Evolutionary conservation across 2,888 invertebrate genomes (phyloP).

Genomic region (Entomobrya multifasciata): DNA sequence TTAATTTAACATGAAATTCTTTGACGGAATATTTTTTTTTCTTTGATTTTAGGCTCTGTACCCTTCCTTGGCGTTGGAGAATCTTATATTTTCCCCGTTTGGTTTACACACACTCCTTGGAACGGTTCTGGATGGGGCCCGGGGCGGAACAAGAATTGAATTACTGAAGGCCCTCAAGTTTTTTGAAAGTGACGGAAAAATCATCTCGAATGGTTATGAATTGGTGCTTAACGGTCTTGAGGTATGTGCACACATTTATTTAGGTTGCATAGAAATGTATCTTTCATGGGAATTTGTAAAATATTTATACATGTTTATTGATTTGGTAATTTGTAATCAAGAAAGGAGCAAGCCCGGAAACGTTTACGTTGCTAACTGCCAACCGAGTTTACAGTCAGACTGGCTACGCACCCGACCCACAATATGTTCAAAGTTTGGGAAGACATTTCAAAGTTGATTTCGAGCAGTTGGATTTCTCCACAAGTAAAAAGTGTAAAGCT

Average conservation of each 20-base stretch:
- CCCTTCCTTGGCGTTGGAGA: constrained; percentile 21
- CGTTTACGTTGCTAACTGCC: constrained; percentile 81
- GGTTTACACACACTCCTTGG: constrained; percentile 76
- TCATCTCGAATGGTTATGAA: constrained; percentile 70
- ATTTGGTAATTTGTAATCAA: too few relatives aligned
- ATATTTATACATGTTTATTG: too few relatives aligned
- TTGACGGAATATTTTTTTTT: too few relatives aligned
- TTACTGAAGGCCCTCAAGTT: constrained; percentile 60
- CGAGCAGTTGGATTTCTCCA: constrained; percentile 85
- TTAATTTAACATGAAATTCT: too few relatives aligned
- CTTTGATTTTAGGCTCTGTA: constrained; percentile 39
- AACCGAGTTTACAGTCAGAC: constrained; percentile 87
- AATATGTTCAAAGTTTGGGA: constrained; percentile 84
- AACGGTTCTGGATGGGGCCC: constrained; percentile 75
- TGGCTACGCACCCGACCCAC: constrained; percentile 82
- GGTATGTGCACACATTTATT: too few relatives aligned
- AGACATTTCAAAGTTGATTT: constrained; percentile 86
- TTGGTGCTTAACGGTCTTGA: constrained; percentile 73
- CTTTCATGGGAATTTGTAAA: too few relatives aligned
- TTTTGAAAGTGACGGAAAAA: constrained; percentile 59
- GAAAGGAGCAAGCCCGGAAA: constrained; percentile 37
- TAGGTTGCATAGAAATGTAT: too few relatives aligned
- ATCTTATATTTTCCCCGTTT: constrained; percentile 78
- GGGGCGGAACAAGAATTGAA: constrained; percentile 69
- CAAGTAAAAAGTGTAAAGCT: constrained; percentile 72